Conservation (phyloP, 2,888 invertebrate genomes). For the Galerucella calmariensis region DNA sequence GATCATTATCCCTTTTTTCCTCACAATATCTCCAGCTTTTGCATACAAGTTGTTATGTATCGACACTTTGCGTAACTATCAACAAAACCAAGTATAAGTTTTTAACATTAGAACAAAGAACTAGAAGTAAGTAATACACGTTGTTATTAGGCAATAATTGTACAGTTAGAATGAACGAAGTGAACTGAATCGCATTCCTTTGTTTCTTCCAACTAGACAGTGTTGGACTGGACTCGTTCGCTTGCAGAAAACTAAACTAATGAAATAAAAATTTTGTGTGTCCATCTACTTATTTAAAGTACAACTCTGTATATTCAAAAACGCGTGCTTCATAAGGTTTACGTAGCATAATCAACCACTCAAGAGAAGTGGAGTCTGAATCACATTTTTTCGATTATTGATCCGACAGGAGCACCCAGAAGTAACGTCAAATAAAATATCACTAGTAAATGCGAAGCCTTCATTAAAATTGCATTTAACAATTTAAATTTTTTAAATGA, state of each 20-base stretch:
- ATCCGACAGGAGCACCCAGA: too few relatives aligned
- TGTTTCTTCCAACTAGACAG: slow-evolving; percentile 33
- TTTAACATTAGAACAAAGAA: slow-evolving; percentile 43
- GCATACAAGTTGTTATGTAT: slow-evolving; percentile 1
- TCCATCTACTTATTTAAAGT: too few relatives aligned
- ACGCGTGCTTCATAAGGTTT: too few relatives aligned
- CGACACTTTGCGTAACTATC: slow-evolving; percentile 35
- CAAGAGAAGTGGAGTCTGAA: too few relatives aligned
- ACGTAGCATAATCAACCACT: too few relatives aligned
- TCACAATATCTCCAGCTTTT: background rate
- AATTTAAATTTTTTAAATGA: too few relatives aligned
- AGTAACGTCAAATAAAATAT: too few relatives aligned
- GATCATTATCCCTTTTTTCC: background rate
- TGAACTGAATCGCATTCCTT: slow-evolving; percentile 48
- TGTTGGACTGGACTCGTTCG: background rate
- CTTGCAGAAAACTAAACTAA: background rate
- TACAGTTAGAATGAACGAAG: slow-evolving; percentile 43
- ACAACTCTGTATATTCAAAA: too few relatives aligned
- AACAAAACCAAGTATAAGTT: slow-evolving; percentile 18
- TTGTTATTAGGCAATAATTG: slow-evolving; percentile 43
- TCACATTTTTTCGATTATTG: too few relatives aligned
- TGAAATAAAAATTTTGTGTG: background rate
- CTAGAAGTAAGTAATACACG: slow-evolving; percentile 39
- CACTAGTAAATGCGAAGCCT: too few relatives aligned
- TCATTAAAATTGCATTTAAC: too few relatives aligned